These are phyloP conservation scores for Cynopterus sphinx DNA, from an alignment of 2,797 vertebrate species.

Conservation along the genomic window DNA sequence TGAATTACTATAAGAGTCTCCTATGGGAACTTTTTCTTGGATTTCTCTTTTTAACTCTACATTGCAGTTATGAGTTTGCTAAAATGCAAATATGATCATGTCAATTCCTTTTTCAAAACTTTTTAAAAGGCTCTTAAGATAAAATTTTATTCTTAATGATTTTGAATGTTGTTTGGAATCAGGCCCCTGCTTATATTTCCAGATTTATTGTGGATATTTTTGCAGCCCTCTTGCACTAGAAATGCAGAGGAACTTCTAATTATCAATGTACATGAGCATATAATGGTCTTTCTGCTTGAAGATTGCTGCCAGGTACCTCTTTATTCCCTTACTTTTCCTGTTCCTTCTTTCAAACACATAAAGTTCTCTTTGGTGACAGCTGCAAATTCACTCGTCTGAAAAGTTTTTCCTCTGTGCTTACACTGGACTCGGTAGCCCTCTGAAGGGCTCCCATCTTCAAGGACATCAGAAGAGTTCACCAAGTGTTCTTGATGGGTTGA, in stretches of 20 bases:
- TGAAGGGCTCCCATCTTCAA: not conserved
- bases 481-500: not conserved
- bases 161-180: not conserved
- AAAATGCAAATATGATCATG: not conserved
- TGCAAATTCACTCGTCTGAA: not conserved
- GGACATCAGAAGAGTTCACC: not conserved
- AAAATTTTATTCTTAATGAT: not conserved
- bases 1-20: not conserved
- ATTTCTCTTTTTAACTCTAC: not conserved
- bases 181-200: not conserved
- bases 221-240: not conserved
- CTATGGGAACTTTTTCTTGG: not conserved
- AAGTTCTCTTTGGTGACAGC: not conserved
- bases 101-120: not conserved
- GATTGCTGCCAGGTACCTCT: not conserved
- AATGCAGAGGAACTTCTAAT: not conserved
- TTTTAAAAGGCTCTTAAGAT: not conserved
- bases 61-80: not conserved
- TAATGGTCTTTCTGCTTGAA: not conserved
- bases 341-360: not conserved
- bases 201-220: not conserved
- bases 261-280: not conserved
- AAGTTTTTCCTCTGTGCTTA: not conserved
- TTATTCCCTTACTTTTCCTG: not conserved
- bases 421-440: not conserved